Evolutionary conservation across 2,113 vertebrate genomes (phyloP), one percentile per base, ranked within the genome.

Genomic region (Barnardius zonarius): DNA sequence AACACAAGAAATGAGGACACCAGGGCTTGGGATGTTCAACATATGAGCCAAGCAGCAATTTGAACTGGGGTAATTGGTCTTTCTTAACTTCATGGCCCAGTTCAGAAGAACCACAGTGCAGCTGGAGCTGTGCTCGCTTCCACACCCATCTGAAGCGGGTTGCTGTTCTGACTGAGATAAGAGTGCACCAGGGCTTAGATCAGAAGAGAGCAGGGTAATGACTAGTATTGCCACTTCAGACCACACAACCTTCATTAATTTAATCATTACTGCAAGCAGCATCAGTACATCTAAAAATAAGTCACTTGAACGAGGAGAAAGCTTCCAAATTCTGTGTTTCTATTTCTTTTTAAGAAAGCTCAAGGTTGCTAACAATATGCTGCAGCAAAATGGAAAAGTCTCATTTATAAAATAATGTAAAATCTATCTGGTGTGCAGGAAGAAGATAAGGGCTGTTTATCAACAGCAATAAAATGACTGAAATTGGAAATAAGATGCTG

Each of bases 381-480:
- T 84, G 76, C 30, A 62, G 66, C 76, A 95, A 88, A 95, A 92
- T 41, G 62, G 76, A 64, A 93, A 94, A 73, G 17, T 66, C 86
- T 76, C 17, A 39, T 89, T 88, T 94, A 75, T 75, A 82, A 82
- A 88, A 82, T 57, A 95, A 89, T 59, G 69, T 84, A 84, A 96
- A 93, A 92, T 78, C 90, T 84, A 66, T 88, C 88, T 86, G 76
- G 92, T 89, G 74, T 97, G 96, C 57, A 48, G 35, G 80, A 81
- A 84, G 79, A 92, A 81, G 96, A 95, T 95, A 97, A 96, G 86
- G 80, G 73, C 78, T 96, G 92, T 96, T 94, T 96, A 95, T 96
- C 90, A 93, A 86, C 48, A 92, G 92, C 80, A 86, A 89, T 49
- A 76, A 96, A 92, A 81, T 54, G 17, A 93, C 13, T 92, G 90